phyloP scores from a whole-genome alignment of 2,113 vertebrate species.

The Monopterus albus region DNA sequence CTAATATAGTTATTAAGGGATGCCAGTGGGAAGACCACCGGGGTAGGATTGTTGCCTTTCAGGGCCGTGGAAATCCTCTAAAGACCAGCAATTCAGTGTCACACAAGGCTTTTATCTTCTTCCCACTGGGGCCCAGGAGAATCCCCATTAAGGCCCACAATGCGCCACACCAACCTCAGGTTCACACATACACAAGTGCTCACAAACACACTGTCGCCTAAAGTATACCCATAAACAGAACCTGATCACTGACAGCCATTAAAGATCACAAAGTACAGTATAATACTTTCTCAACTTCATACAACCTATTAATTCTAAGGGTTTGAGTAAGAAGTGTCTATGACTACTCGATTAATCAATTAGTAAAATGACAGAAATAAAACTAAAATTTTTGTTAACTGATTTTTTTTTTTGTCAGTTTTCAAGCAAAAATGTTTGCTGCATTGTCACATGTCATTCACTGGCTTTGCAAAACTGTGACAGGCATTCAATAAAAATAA shows the following conservation, averaged over 20 bases:
- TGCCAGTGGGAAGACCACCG: slow-evolving; percentile 67
- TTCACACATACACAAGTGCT: background rate
- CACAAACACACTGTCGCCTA: background rate
- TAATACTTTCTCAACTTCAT: background rate
- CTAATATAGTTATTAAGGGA: slow-evolving; percentile 77
- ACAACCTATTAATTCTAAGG: background rate
- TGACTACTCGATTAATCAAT: too few species aligned
- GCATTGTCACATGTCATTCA: too few species aligned
- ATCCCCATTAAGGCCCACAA: slow-evolving; percentile 62
- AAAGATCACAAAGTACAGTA: too few species aligned
- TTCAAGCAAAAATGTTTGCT: too few species aligned
- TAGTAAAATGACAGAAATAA: background rate
- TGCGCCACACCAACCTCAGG: slow-evolving; percentile 1
- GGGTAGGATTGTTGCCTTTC: slow-evolving; percentile 58
- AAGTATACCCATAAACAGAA: too few species aligned
- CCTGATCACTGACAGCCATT: background rate
- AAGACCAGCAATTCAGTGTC: slow-evolving; percentile 55
- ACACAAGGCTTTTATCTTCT: slow-evolving; percentile 75
- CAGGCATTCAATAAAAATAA: too few species aligned
- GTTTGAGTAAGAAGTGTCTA: too few species aligned
- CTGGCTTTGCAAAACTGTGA: too few species aligned
- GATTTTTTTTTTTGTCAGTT: too few species aligned
- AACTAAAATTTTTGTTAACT: too few species aligned
- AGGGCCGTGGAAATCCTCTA: slow-evolving; percentile 78
- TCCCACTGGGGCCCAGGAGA: slow-evolving; percentile 60